These are phyloP conservation scores for Drepana arcuata DNA, from an alignment of 1,140 invertebrate genomes.

Conservation along the genomic window DNA sequence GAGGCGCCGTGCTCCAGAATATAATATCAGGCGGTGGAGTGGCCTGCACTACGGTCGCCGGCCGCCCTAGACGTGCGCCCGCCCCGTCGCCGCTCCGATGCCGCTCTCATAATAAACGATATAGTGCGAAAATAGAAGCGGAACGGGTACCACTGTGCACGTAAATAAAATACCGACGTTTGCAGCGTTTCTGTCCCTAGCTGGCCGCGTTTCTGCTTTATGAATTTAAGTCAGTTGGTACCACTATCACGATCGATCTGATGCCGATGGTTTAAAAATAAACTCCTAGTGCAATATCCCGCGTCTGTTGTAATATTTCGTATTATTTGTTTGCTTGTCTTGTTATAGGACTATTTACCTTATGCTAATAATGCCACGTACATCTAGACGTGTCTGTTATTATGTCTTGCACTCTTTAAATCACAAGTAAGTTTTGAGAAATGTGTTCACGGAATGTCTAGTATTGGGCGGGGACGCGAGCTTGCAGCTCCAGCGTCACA, in stretches of 20 bases:
- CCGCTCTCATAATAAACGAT: conserved; percentile 51
- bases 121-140: conserved; percentile 62
- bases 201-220: conserved; percentile 38
- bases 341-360: too few species aligned
- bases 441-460: not conserved
- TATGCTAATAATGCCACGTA: too few species aligned
- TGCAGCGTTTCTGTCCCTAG: conserved; percentile 35
- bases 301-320: too few species aligned
- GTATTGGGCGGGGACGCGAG: conserved; percentile 7
- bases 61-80: conserved; percentile 16
- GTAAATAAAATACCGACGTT: conserved; percentile 59
- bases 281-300: conserved; percentile 21
- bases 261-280: conserved; percentile 47
- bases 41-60: conserved; percentile 40
- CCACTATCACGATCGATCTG: conserved; percentile 31
- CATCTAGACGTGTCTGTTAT: too few species aligned
- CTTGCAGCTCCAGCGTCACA: conserved; percentile 20
- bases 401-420: too few species aligned
- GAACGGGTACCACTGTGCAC: conserved; percentile 47
- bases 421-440: too few species aligned
- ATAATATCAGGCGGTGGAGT: conserved; percentile 65
- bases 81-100: conserved; percentile 20
- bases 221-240: conserved; percentile 34
- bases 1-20: conserved; percentile 65
- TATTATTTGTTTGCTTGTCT: too few species aligned